Conservation (phyloP, 1,140 invertebrate genomes). For the Ceratoteleas bidentatus region DNA sequence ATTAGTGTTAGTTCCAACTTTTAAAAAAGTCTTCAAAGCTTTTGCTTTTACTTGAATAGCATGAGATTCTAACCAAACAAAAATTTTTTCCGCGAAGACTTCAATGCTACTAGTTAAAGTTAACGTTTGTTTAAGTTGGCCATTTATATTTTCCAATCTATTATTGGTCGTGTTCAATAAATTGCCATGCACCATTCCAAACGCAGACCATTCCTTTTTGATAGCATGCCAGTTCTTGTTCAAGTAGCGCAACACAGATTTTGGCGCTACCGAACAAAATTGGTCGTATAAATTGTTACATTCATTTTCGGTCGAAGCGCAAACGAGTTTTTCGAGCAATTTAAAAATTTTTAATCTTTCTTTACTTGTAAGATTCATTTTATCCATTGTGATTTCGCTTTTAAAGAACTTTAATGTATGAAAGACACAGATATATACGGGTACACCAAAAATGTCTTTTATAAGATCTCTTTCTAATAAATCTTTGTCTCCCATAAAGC, state of each 20-base stretch:
- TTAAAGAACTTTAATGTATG: conserved; percentile 27
- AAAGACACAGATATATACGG: conserved; percentile 35
- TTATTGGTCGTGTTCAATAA: conserved; percentile 52
- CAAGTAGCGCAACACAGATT: conserved; percentile 28
- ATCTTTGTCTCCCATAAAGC: conserved; percentile 56
- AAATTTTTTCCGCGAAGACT: conserved; percentile 19
- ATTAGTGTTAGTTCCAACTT: neutral
- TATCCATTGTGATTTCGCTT: conserved; percentile 19
- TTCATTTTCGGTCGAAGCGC: conserved; percentile 12
- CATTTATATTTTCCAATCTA: conserved; percentile 42
- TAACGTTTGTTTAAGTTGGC: conserved; percentile 41
- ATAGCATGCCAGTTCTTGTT: conserved; percentile 52
- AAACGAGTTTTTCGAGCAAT: conserved; percentile 13
- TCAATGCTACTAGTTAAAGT: conserved; percentile 28
- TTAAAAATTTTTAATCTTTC: neutral
- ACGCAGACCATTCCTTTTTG: conserved; percentile 43
- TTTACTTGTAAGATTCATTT: conserved; percentile 7
- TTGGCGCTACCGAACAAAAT: neutral
- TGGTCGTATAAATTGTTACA: conserved; percentile 8
- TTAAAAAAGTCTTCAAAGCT: conserved; percentile 4
- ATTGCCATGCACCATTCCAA: conserved; percentile 37
- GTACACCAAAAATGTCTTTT: conserved; percentile 30
- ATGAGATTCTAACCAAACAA: conserved; percentile 11
- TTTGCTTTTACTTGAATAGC: neutral
- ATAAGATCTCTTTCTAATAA: conserved; percentile 26